phyloP scores from a whole-genome alignment of 1,140 invertebrate genomes.

The Tachypleus tridentatus region DNA sequence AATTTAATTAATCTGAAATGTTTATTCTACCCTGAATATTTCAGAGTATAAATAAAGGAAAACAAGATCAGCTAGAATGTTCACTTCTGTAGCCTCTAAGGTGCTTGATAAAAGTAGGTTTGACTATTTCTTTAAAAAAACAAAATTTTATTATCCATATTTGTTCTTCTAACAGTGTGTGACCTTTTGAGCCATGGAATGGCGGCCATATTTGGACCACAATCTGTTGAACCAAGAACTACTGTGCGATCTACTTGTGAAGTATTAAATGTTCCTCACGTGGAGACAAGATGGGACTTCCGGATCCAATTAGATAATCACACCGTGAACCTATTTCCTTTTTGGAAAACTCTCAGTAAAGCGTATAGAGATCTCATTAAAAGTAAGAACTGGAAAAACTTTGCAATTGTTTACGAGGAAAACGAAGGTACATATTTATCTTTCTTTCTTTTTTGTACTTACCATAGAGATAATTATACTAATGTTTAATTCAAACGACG shows the following conservation, averaged over 20 bases:
- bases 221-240: conserved; percentile 73
- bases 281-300: conserved; percentile 88
- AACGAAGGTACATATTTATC: conserved; percentile 53
- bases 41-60: no score
- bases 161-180: conserved; percentile 51
- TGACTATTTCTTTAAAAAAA: no score
- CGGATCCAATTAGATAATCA: conserved; percentile 68
- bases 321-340: conserved; percentile 85
- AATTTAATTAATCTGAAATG: no score
- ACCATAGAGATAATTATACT: no score
- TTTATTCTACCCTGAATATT: no score
- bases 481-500: no score
- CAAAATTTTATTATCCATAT: no score
- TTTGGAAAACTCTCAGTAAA: conserved; percentile 73
- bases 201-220: conserved; percentile 85
- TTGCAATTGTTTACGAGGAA: conserved; percentile 90
- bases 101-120: no score
- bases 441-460: no score
- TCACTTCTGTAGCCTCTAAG: no score
- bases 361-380: conserved; percentile 80
- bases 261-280: conserved; percentile 90
- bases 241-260: conserved; percentile 93
- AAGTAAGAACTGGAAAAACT: conserved; percentile 81
- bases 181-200: conserved; percentile 71
- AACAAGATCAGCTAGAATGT: no score